Evolutionary conservation across 2,113 vertebrate genomes (phyloP), one percentile per base, ranked within the genome.

Genomic region (Amblyornis subalaris): DNA sequence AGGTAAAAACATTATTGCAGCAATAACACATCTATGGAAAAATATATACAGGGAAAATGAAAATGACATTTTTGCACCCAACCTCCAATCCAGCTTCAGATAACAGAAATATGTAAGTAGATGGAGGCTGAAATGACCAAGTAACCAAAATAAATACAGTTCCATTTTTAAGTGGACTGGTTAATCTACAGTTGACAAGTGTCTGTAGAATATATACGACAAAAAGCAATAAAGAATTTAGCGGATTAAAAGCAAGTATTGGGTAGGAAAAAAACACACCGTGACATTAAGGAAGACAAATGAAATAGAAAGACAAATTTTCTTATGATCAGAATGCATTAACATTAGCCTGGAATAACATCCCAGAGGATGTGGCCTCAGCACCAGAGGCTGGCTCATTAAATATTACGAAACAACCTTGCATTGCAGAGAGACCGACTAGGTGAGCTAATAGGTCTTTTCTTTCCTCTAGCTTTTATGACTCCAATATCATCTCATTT

Each of bases 381-480:
- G 88, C 65, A 87, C 85, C 72, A 78, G 33, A 89, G 90, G 76
- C 47, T 90, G 50, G 62, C 93, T 97, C 95, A 96, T 96, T 97
- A 96, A 95, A 94, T 94, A 51, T 74, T 79, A 82, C 71, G 95
- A 93, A 96, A 96, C 93, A 96, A 89, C 74, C 91, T 58, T 82
- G 81, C 5, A 21, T 48, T 82, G 77, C 84, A 91, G 54, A 75
- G 86, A 89, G 91, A 94, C 54, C 76, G 89, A 83, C 88, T 88
- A 94, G 87, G 94, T 96, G 74, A 96, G 74, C 66, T 91, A 94
- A 95, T 89, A 96, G 89, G 91, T 88, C 89, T 88, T 95, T 88
- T 88, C 65, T 89, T 75, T 93, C 69, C 86, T 86, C 85, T 62
- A 60, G 74, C 67, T 89, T 95, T 70, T 60, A 73, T 85, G 78